Conservation (phyloP, 2,888 invertebrate species). For the Chaetogeoica ovagalla region DNA sequence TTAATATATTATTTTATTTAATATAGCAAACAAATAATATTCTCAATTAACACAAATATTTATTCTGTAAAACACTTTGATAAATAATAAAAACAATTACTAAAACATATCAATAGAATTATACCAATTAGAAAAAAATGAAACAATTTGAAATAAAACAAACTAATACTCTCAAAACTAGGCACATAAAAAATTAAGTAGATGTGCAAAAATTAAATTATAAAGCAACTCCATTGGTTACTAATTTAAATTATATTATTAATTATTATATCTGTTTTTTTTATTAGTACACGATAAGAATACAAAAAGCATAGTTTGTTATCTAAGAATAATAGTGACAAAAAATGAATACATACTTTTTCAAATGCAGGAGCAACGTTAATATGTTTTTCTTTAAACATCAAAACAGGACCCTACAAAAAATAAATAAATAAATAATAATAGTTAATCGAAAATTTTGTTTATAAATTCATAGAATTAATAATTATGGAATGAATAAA, state of each 20-base stretch:
- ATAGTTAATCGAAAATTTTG: no score
- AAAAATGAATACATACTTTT: constrained; percentile 32
- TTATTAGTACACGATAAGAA: not conserved
- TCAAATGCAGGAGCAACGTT: constrained; percentile 49
- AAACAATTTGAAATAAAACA: not conserved
- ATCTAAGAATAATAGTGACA: not conserved
- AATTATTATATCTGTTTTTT: not conserved
- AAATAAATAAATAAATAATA: not conserved
- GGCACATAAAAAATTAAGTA: not conserved
- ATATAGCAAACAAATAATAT: no score
- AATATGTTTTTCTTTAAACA: constrained; percentile 47
- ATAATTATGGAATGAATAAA: no score
- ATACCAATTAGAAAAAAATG: not conserved
- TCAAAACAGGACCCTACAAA: constrained; percentile 43
- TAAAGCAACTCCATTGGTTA: not conserved
- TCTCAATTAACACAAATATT: no score
- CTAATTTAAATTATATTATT: not conserved
- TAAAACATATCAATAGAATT: not conserved
- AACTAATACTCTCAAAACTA: not conserved
- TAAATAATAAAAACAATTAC: not conserved
- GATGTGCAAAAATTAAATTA: not conserved
- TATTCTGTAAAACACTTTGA: not conserved
- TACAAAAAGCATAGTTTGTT: not conserved
- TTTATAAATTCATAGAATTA: no score
- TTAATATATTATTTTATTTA: no score